phyloP scores from a whole-genome alignment of 2,797 vertebrate species.

The Propithecus deckenii region DNA sequence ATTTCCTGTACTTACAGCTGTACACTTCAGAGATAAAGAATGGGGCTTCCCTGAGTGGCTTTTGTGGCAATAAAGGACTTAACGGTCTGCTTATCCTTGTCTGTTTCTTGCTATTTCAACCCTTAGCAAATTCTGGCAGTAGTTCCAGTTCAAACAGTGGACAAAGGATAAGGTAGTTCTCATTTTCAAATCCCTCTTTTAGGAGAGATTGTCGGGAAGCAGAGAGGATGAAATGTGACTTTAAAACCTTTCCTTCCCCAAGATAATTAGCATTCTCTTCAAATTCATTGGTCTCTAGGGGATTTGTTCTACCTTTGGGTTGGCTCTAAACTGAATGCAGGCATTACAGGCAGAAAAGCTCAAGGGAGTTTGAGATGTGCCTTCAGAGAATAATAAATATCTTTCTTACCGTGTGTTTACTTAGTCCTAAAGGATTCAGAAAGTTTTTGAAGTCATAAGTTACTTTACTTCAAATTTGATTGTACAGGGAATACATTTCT shows the following conservation, averaged over 20 bases:
- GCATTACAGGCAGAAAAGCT: constrained; percentile 39
- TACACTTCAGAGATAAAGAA: not conserved
- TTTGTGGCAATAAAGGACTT: constrained; percentile 3
- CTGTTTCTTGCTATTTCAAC: constrained; percentile 7
- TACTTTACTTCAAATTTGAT: constrained; percentile 60
- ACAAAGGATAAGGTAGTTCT: not conserved
- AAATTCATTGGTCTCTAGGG: constrained; percentile 31
- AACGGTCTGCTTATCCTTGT: not conserved
- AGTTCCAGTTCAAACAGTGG: constrained; percentile 7
- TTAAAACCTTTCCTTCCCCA: not conserved
- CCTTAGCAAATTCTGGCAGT: not conserved
- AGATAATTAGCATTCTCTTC: constrained; percentile 55
- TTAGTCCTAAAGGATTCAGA: constrained; percentile 2
- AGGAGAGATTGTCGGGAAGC: not conserved
- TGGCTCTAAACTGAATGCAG: constrained; percentile 2
- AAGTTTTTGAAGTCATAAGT: constrained; percentile 59
- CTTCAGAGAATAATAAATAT: constrained; percentile 51
- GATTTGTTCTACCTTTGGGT: constrained; percentile 50
- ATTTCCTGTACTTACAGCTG: not conserved
- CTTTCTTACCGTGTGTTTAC: constrained; percentile 32
- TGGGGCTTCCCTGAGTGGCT: not conserved
- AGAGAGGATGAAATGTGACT: constrained; percentile 26
- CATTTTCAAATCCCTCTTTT: constrained; percentile 44
- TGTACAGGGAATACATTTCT: constrained; percentile 1
- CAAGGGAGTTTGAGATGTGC: constrained; percentile 14